Evolutionary conservation across 2,888 invertebrate species (phyloP).

Genomic region (Platerodrilus igneus): DNA sequence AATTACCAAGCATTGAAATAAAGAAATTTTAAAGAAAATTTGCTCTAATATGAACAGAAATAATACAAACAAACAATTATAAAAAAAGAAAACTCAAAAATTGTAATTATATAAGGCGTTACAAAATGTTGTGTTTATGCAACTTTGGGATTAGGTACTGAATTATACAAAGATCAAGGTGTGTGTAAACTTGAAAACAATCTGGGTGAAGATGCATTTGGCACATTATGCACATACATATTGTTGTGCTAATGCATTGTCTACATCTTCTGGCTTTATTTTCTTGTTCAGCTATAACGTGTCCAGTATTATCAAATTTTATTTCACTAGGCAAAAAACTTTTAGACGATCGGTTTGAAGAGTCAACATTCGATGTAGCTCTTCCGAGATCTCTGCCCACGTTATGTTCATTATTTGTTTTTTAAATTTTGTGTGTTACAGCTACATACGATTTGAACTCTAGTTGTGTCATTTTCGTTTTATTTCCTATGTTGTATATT

Average conservation of each 20-base stretch:
- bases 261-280: conserved; percentile 11
- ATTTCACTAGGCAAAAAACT: too few species aligned
- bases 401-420: too few species aligned
- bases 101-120: not conserved
- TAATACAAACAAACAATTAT: not conserved
- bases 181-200: not conserved
- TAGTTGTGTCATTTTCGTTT: too few species aligned
- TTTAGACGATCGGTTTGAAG: too few species aligned
- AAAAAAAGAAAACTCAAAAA: not conserved
- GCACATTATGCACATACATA: conserved; percentile 11
- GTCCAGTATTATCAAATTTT: too few species aligned
- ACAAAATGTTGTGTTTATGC: conserved; percentile 4
- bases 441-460: too few species aligned
- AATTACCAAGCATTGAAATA: not conserved
- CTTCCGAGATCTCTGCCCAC: too few species aligned
- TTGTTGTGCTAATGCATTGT: conserved; percentile 8
- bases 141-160: conserved; percentile 3
- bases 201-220: too few species aligned
- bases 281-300: not conserved
- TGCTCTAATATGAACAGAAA: not conserved
- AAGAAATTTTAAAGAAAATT: not conserved
- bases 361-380: too few species aligned
- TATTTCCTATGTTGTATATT: too few species aligned
- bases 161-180: too few species aligned
- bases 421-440: too few species aligned